Evolutionary conservation across 2,797 vertebrate genomes (phyloP).

Genomic region (Dendrocincla tyrannina): DNA sequence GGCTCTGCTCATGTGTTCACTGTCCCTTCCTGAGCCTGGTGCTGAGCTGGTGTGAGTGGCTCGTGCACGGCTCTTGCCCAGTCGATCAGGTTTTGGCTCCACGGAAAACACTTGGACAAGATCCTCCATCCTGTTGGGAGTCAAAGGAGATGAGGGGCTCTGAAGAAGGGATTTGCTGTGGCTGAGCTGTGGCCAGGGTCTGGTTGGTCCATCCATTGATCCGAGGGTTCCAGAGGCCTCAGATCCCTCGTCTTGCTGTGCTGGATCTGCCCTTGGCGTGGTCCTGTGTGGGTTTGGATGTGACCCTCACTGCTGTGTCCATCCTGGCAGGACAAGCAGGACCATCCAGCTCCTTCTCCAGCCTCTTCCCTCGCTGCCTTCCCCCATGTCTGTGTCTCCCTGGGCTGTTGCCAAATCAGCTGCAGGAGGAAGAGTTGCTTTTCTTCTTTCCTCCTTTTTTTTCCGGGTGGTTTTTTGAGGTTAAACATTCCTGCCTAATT

Average conservation of each 20-base stretch:
- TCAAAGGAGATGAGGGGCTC: not conserved
- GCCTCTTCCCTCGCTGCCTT: not conserved
- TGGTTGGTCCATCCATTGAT: not conserved
- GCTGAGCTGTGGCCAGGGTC: rapidly evolving
- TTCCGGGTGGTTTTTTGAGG: conserved; percentile 24
- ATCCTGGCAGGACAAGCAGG: rapidly evolving
- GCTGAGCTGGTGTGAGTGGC: no score
- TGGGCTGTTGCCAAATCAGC: not conserved
- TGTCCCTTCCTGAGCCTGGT: not conserved
- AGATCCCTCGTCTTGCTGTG: rapidly evolving
- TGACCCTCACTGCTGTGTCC: not conserved
- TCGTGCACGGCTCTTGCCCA: no score
- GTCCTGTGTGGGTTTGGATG: not conserved
- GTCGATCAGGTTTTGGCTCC: rapidly evolving
- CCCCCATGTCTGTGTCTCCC: not conserved
- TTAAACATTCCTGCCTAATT: conserved; percentile 49
- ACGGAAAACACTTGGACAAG: rapidly evolving
- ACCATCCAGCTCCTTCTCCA: not conserved
- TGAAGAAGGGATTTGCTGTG: not conserved
- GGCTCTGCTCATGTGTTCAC: not conserved
- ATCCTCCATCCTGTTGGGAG: not conserved
- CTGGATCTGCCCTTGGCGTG: not conserved
- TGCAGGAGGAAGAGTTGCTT: conserved; percentile 17
- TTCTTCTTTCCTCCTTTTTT: not conserved
- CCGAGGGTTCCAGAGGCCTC: rapidly evolving